These are phyloP conservation scores for Panthera tigris DNA, from an alignment of 2,113 vertebrate genomes.

Conservation along the genomic window DNA sequence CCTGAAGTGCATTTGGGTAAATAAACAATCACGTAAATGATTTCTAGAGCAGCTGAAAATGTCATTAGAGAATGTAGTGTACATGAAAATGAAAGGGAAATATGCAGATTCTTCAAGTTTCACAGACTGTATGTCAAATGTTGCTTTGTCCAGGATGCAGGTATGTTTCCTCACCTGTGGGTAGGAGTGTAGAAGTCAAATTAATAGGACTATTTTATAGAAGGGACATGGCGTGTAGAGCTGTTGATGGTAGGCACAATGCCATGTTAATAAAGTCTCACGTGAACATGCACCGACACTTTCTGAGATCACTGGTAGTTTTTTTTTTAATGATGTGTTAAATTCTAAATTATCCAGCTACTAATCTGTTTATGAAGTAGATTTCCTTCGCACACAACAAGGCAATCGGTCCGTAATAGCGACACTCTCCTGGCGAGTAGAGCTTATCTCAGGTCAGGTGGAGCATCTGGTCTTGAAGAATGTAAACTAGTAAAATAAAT, in stretches of 20 bases:
- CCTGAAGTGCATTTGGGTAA: background rate
- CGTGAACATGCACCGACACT: conserved; percentile 57
- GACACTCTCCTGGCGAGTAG: background rate
- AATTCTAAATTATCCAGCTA: conserved; percentile 69
- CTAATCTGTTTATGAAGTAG: conserved; percentile 46
- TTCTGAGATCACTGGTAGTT: conserved; percentile 52
- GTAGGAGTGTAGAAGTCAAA: background rate
- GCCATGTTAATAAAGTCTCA: conserved; percentile 66
- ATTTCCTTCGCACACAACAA: conserved; percentile 70
- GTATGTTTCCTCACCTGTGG: background rate
- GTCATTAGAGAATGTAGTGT: background rate
- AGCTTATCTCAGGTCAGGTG: conserved; percentile 50
- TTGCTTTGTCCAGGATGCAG: background rate
- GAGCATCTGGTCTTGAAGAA: conserved; percentile 77
- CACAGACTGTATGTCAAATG: background rate
- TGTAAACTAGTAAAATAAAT: conserved; percentile 44
- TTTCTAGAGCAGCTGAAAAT: conserved; percentile 26
- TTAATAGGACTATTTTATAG: background rate
- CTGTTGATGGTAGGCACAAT: background rate
- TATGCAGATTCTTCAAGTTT: background rate
- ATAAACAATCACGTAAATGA: conserved; percentile 14
- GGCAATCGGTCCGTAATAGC: conserved; percentile 74
- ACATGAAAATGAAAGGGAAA: background rate
- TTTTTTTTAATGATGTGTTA: conserved; percentile 61
- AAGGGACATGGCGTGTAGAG: conserved; percentile 25